Base-by-base conservation (phyloP, 2,888 invertebrate species). In the Frankliniella intonsa region DNA sequence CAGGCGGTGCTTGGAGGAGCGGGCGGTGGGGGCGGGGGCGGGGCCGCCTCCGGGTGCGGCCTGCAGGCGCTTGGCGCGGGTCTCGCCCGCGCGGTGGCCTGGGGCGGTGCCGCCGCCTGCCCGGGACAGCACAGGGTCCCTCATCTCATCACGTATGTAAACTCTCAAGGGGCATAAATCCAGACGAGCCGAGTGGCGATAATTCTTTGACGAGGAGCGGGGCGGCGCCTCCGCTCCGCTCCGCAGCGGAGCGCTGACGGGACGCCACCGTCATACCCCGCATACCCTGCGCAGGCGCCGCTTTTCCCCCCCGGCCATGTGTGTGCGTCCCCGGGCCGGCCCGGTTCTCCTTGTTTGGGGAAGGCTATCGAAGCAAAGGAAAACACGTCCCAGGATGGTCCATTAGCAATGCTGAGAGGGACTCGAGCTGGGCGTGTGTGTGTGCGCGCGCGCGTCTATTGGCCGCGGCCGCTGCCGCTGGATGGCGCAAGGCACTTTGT, bases 141-240 rank as follows among this genome's bases (percentile, higher is more conserved):
- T 17, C 62, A n/a, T 62, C 55, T 55, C 55, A 55, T 55, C 55
- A 55, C 55, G 55, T 76, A 76, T 76, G 69, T 76, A 76, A 76
- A 76, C 69, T 76, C 69, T 76, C 69, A n/a, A 76, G 69, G 9
- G 25, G 69, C 69, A 76, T 76, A 76, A 76, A 76, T 76, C 69
- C 69, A 22, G 69, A 12, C 25, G 22, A 12, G 69, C 69, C 69
- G 9, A 76, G 25, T 76, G 69, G 22, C 69, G 69, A 76, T 76
- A 76, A 76, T 22, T 76, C 69, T 76, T 76, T 76, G 69, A 76
- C 69, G 69, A 76, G 69, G 22, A 22, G 22, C 69, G 55, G 17
- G 17, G 1, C 55, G 55, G 11, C 3, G 38, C 38, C 5, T 38
- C 38, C 38, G 38, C 38, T 38, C 38, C 38, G 5, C 38, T 38